phyloP scores from a whole-genome alignment of 2,888 invertebrate species.

The Tiphia femorata region DNA sequence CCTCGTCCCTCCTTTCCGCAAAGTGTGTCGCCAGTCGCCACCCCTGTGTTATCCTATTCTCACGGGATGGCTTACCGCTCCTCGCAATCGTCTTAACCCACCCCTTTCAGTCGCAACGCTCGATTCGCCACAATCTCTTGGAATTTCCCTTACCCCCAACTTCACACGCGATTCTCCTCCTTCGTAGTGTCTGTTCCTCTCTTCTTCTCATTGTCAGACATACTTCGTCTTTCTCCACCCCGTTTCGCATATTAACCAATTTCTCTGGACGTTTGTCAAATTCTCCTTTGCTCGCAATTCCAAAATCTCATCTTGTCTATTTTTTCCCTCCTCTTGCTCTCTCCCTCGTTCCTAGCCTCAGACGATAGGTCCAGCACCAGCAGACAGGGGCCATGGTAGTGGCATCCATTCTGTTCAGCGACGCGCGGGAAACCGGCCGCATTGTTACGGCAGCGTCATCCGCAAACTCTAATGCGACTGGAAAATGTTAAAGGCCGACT shows the following conservation, averaged over 20 bases:
- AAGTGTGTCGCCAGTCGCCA: not conserved
- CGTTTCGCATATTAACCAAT: too few relatives aligned
- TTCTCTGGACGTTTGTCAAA: too few relatives aligned
- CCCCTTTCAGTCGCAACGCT: too few relatives aligned
- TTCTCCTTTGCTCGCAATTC: too few relatives aligned
- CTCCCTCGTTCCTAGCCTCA: not conserved
- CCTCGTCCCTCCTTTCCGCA: not conserved
- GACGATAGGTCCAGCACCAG: too few relatives aligned
- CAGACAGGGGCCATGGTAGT: constrained; percentile 3
- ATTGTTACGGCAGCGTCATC: constrained; percentile 56
- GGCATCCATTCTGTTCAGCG: constrained; percentile 44
- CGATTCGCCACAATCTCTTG: too few relatives aligned
- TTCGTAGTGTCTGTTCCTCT: too few relatives aligned
- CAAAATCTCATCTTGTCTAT: too few relatives aligned
- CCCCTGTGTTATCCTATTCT: constrained; percentile 9
- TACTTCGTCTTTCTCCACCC: too few relatives aligned
- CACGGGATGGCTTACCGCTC: not conserved
- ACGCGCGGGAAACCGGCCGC: constrained; percentile 53
- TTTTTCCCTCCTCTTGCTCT: not conserved
- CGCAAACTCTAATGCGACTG: constrained; percentile 53
- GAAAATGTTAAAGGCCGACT: constrained; percentile 50
- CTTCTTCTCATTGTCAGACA: too few relatives aligned
- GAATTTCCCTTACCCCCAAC: too few relatives aligned
- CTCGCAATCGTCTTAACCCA: not conserved
- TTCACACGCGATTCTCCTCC: too few relatives aligned